Conservation (phyloP, 1,140 invertebrate genomes). For the Pachypsylla venusta region DNA sequence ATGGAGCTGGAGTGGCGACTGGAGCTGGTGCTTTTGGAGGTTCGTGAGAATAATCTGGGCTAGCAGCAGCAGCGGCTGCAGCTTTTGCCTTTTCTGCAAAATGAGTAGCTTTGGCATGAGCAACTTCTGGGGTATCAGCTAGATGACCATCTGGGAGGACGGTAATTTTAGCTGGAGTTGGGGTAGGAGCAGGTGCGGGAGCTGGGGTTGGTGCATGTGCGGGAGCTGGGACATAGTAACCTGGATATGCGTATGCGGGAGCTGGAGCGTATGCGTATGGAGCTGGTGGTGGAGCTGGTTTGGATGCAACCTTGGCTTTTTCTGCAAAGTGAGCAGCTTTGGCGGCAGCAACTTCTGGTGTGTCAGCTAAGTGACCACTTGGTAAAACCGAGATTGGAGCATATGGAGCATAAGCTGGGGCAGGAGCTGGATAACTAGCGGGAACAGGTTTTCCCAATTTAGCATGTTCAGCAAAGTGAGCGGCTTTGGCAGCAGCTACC, state of each 20-base stretch:
- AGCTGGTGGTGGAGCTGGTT: slow-evolving; percentile 12
- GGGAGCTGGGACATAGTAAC: slow-evolving; percentile 26
- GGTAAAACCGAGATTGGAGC: slow-evolving; percentile 29
- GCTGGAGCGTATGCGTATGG: slow-evolving; percentile 39
- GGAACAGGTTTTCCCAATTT: slow-evolving; percentile 35
- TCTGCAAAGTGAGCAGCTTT: slow-evolving; percentile 24
- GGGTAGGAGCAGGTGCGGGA: slow-evolving; percentile 16
- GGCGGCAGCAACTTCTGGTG: slow-evolving; percentile 25
- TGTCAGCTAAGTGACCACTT: slow-evolving; percentile 32
- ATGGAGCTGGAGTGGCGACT: not conserved
- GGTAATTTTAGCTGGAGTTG: slow-evolving; percentile 16
- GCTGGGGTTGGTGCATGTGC: slow-evolving; percentile 25
- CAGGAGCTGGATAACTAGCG: slow-evolving; percentile 37
- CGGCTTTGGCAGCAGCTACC: slow-evolving; percentile 40
- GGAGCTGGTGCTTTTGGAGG: not conserved
- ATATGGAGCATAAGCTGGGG: slow-evolving; percentile 28
- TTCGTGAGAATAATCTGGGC: not conserved
- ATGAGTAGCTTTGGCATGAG: slow-evolving; percentile 24
- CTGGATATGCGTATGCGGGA: slow-evolving; percentile 34
- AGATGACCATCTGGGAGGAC: slow-evolving; percentile 31
- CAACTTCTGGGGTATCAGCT: slow-evolving; percentile 26
- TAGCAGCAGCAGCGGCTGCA: slow-evolving; percentile 16
- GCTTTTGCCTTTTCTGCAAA: slow-evolving; percentile 19
- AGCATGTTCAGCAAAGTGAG: slow-evolving; percentile 38
- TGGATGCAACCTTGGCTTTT: slow-evolving; percentile 15